Evolutionary conservation across 2,113 vertebrate species (phyloP).

Genomic region (Oceanodroma tethys): DNA sequence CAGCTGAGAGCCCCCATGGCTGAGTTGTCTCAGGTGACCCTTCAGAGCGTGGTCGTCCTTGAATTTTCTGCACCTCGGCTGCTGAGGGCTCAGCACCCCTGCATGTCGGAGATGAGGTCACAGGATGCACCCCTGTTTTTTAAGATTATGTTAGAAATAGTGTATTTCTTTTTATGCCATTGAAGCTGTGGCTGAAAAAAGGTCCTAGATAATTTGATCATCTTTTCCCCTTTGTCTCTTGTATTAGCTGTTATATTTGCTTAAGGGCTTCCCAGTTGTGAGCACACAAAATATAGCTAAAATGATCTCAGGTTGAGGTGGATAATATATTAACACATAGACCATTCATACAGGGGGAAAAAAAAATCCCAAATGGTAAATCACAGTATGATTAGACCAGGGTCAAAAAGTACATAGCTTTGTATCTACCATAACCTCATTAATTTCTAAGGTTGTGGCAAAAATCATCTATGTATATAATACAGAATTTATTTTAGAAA

Average conservation of each 20-base stretch:
- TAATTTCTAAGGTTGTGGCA: not conserved
- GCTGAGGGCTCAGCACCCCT: not conserved
- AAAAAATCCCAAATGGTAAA: not conserved
- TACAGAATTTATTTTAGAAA: not conserved
- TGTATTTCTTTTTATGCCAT: not conserved
- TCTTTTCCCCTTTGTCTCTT: not conserved
- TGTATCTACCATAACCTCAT: not conserved
- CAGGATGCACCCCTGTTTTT: not conserved
- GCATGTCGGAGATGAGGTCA: fast-evolving
- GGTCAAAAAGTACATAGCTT: not conserved
- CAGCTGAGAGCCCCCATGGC: not conserved
- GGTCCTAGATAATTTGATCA: not conserved
- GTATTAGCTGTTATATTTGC: not conserved
- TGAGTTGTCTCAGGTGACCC: not conserved
- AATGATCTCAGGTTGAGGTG: not conserved
- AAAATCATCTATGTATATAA: not conserved
- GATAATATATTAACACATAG: not conserved
- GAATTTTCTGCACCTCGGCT: not conserved
- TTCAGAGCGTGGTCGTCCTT: not conserved
- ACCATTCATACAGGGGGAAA: not conserved
- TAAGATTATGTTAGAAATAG: not conserved
- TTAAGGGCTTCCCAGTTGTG: not conserved
- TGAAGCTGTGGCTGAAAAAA: not conserved
- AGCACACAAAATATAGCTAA: not conserved
- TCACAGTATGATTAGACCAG: not conserved